Conservation (phyloP, 2,888 invertebrate genomes). For the Drosophila kambysellisi region DNA sequence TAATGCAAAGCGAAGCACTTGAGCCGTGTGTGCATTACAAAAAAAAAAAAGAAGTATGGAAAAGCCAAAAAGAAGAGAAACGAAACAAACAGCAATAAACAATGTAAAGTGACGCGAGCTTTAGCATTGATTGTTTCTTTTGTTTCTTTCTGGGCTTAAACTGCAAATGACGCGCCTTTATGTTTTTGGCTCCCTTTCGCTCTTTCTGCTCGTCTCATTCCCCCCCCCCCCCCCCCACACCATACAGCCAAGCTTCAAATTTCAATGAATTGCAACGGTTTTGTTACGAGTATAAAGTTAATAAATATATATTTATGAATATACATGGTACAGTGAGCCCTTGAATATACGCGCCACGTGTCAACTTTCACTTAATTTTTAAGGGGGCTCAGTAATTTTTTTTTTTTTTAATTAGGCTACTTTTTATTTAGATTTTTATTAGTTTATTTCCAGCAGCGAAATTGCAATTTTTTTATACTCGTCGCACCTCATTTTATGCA, state of each 20-base stretch:
- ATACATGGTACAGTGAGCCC: conserved; percentile 22
- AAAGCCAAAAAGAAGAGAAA: conserved; percentile 26
- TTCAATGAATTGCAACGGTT: conserved; percentile 56
- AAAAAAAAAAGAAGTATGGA: conserved; percentile 20
- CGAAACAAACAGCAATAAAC: conserved; percentile 27
- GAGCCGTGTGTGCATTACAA: conserved; percentile 38
- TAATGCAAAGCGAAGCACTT: conserved; percentile 46
- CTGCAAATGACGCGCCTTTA: conserved; percentile 31
- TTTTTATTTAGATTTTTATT: conserved; percentile 10
- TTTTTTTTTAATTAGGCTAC: conserved; percentile 29
- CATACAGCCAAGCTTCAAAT: conserved; percentile 39
- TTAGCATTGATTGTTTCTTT: conserved; percentile 49
- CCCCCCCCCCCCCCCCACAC: background rate
- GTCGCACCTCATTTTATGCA: background rate
- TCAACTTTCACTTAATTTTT: conserved; percentile 35
- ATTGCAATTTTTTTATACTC: conserved; percentile 21
- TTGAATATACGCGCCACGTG: conserved; percentile 8
- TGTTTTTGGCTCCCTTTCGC: background rate
- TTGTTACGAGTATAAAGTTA: conserved; percentile 14
- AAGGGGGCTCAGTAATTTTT: background rate
- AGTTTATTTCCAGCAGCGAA: conserved; percentile 5
- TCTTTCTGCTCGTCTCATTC: background rate
- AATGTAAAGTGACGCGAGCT: conserved; percentile 43
- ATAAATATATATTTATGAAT: background rate
- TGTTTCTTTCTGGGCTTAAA: conserved; percentile 11